Base-by-base conservation (phyloP, 2,888 invertebrate species). In the Eupsilia transversa region DNA sequence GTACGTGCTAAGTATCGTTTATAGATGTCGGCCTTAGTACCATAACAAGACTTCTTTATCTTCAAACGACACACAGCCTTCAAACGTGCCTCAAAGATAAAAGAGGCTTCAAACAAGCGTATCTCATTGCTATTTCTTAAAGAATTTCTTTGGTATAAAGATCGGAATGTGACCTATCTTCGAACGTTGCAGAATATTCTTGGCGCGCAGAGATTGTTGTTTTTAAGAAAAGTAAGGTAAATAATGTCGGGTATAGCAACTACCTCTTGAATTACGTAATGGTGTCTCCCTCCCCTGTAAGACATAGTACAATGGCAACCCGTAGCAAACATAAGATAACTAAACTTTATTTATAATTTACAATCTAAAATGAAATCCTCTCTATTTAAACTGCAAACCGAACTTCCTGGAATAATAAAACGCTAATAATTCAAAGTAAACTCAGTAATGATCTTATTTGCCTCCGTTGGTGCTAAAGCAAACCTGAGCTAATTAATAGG, bases 401-500 rank as follows among this genome's bases (percentile, higher is more conserved):
- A 60, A 43, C 7, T 56, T 27, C 23, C 3, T 49, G 41, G 38
- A 60, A 52, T 61, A 59, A 68, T 27, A 54, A 54, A 65, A n/a
- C 33, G 17, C 38, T 57, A 59, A 68, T 59, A 72, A 60, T 68
- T 60, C n/a, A 57, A 64, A 60, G 70, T 71, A 82, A 81, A 81
- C 65, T 82, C 30, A 72, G 74, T 82, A 82, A 82, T 66, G 68
- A 49, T 23, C 41, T 72, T 33, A n/a, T 77, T 82, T 71, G 54
- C 67, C 49, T 64, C 56, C 64, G 52, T 69, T 66, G 67, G 82
- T 85, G 86, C 87, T 86, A 88, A 87, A 83, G 83, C 84, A 88
- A 87, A 80, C 76, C 66, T 61, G 71, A 80, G 81, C 79, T 88
- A 87, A 89, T 87, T 88, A 87, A 89, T 87, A 84, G 81, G 63